Evolutionary conservation across 2,888 invertebrate species (phyloP), one percentile per base, ranked within the genome.

Genomic region (Petrolisthes cinctipes): DNA sequence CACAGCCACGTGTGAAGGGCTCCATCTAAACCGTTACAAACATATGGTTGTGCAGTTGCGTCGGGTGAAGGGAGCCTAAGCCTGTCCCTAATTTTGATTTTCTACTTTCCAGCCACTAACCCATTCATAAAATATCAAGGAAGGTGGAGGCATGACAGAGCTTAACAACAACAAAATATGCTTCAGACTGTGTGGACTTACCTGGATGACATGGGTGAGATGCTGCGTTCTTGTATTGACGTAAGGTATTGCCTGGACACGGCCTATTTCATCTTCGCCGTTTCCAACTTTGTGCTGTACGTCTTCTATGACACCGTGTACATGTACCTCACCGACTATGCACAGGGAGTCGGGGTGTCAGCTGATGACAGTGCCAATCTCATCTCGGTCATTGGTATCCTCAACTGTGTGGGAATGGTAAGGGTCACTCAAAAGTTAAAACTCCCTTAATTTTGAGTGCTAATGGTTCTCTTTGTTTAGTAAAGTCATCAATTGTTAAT

Each of bases 251-350:
- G 97, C 93, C 93, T 94, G 83, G 96, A 96, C 93, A 94, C 93
- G 94, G 96, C 96, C 91, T 97, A 97, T 93, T 94, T 96, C 91
- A 94, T 97, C 79, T 95, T 98, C 92, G 96, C 97, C 86, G 92
- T 97, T 20, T 97, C 97, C 85, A 98, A 97, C 91, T 95, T 97
- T 91, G 94, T 98, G 85, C 94, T 98, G 83, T 98, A 98, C 93
- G 95, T 96, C 92, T 98, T 97, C 96, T 93, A 93, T 91, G 98
- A 99, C 92, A 97, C 98, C 88, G 98, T 98, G 17, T 99, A 99
- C 93, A 97, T 98, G 93, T 98, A 97, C 93, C 94, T 98, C 90
- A 96, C 96, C 85, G 97, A 98, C 92, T 95, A 96, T 92, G 95
- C 97, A 94, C 94, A 95, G 90, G 95, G 95, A 0, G 96, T 96